Conservation (phyloP, 2,888 invertebrate species). For the Stenodema calcarata region DNA sequence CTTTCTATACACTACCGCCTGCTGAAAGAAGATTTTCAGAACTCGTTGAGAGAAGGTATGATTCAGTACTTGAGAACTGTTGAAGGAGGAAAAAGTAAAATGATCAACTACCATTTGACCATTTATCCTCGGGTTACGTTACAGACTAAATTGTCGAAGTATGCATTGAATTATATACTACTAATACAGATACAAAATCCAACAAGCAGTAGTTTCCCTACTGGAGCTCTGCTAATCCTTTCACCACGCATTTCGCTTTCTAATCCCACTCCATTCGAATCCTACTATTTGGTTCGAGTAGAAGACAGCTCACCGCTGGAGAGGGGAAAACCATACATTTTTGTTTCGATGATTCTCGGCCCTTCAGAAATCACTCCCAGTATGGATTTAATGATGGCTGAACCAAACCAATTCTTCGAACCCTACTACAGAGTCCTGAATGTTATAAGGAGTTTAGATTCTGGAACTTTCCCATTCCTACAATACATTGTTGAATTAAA, state of each 20-base stretch:
- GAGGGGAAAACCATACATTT: neutral
- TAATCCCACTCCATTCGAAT: slow-evolving; percentile 74
- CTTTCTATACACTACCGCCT: slow-evolving; percentile 79
- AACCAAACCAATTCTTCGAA: slow-evolving; percentile 13
- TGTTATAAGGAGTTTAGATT: slow-evolving; percentile 14
- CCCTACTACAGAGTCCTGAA: slow-evolving; percentile 48
- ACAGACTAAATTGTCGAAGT: neutral
- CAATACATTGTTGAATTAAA: slow-evolving; percentile 70
- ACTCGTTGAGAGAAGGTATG: slow-evolving; percentile 72
- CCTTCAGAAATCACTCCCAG: slow-evolving; percentile 58
- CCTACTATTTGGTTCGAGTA: slow-evolving; percentile 74
- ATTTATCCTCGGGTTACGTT: slow-evolving; percentile 58
- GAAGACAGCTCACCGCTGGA: slow-evolving; percentile 64
- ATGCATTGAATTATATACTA: neutral
- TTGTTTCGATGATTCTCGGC: slow-evolving; percentile 56
- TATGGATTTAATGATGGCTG: slow-evolving; percentile 59
- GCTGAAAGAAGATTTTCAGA: slow-evolving; percentile 79
- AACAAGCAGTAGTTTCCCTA: slow-evolving; percentile 69
- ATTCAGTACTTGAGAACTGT: slow-evolving; percentile 44
- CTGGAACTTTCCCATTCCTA: slow-evolving; percentile 68
- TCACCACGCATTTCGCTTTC: no score
- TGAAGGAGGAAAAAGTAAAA: slow-evolving; percentile 61
- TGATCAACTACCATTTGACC: slow-evolving; percentile 65
- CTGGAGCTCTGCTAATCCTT: slow-evolving; percentile 76
- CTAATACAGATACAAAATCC: slow-evolving; percentile 62